Evolutionary conservation across 64 coral and sea anemone genomes (phyloP), one percentile per base, ranked within the genome.

Genomic region (Actinia tenebrosa): DNA sequence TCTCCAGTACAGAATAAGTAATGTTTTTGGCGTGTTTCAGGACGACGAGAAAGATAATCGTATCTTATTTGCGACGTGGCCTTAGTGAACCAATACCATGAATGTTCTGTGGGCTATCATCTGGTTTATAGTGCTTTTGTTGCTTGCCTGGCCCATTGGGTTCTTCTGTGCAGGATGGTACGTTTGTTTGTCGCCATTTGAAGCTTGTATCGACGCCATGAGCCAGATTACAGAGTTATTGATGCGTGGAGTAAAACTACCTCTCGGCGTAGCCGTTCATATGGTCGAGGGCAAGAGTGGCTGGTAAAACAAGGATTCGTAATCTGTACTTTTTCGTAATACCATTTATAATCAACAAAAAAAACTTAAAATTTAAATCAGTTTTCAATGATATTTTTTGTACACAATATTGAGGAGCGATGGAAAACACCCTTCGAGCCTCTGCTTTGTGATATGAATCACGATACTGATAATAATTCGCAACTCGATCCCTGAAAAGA

Each of bases 101-200:
- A 92, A 92, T 71, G 85, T 92, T 71, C 78, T 92, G 20, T 92
- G 90, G 90, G 85, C 86, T n/a, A 92, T 92, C 7, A 92, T 92
- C 18, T 92, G 90, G 90, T 87, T 92, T 16, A 83, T 92, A 4
- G 85, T 92, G 30, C 80, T 92, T 0, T 92, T 85, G 90, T 92
- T 92, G 45, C 75, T 92, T 23, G 90, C 77, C 25, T 92, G 90
- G 90, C 90, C 90, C 17, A 42, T 92, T 20, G 90, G 90, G 3
- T 92, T 92, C 64, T 92, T 92, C 79, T 92, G 90, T 72, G 90
- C 90, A 3, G 85, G 90, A 14, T 92, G 90, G 90, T 92, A 92
- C 17, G 90, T 92, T 20, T 92, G 90, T 83, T 68, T 92, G 77
- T 92, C 90, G 4, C 90, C 90, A 6, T 69, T 92, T 87, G 90